Conservation (phyloP, 2,797 vertebrate species). For the Cottoperca gobio region DNA sequence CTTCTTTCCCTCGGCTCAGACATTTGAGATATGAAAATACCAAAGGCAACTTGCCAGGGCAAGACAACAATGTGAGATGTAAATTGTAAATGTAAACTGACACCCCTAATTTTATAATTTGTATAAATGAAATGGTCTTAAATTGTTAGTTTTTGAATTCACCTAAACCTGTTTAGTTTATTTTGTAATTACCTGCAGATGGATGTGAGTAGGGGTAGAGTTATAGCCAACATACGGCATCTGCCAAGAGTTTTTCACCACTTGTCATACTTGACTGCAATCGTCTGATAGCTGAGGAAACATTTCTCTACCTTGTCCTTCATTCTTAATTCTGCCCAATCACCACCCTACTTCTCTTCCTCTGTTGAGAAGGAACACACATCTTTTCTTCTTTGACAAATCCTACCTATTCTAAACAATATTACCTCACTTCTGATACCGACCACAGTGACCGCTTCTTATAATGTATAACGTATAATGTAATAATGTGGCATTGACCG, state of each 20-base stretch:
- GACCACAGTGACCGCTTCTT: background rate
- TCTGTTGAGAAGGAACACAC: conserved; percentile 6
- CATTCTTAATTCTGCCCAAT: conserved; percentile 29
- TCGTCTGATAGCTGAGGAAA: conserved; percentile 54
- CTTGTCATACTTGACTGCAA: conserved; percentile 56
- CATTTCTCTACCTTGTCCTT: conserved; percentile 55
- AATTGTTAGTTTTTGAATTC: conserved; percentile 60
- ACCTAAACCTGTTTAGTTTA: conserved; percentile 61
- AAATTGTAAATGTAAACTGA: conserved; percentile 56
- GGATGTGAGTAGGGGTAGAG: conserved; percentile 39
- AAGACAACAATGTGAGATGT: conserved; percentile 34
- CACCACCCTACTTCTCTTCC: conserved; percentile 7
- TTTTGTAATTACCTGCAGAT: conserved; percentile 70
- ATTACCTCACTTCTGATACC: background rate
- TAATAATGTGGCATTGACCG: background rate
- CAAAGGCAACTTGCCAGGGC: conserved; percentile 22
- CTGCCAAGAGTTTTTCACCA: conserved; percentile 66
- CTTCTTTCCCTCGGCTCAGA: conserved; percentile 37
- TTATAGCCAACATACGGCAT: conserved; percentile 51
- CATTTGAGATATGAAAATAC: conserved; percentile 55
- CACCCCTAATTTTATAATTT: conserved; percentile 58
- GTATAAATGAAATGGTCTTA: conserved; percentile 58
- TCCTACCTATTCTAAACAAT: conserved; percentile 7
- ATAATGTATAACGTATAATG: conserved; percentile 2
- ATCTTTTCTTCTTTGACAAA: conserved; percentile 3